Percentiles rank a stretch among this genome's conserved stretches.
phyloP scores from a whole-genome alignment of 2,113 vertebrate species.

The Corythornis vintsioides region DNA sequence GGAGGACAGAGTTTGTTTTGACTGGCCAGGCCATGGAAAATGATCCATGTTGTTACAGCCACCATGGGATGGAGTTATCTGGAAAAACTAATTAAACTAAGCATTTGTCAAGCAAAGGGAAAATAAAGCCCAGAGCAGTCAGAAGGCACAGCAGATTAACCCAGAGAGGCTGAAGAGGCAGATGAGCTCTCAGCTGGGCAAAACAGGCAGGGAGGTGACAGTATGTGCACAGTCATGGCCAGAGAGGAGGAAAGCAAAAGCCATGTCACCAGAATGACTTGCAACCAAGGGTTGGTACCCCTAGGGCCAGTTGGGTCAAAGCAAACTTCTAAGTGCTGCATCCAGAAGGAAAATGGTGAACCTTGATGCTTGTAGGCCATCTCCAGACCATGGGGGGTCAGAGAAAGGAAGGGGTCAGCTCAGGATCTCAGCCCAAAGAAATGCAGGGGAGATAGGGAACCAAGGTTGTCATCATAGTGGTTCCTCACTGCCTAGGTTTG shows the following conservation, averaged over 20 bases:
- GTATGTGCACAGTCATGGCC: not conserved
- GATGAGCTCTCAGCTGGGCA: not conserved
- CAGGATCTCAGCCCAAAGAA: not conserved
- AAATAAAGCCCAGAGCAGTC: not conserved
- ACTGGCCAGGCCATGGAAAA: not conserved
- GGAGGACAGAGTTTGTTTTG: not conserved
- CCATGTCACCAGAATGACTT: rapidly evolving
- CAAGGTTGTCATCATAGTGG: not conserved
- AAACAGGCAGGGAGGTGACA: not conserved
- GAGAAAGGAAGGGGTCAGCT: not conserved
- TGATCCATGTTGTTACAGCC: slow-evolving; percentile 1
- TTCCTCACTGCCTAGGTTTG: not conserved
- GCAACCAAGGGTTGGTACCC: not conserved
- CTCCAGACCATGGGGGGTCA: not conserved
- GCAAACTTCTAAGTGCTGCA: not conserved
- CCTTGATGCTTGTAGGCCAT: not conserved
- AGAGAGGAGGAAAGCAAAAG: not conserved
- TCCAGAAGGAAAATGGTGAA: not conserved
- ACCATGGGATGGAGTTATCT: not conserved
- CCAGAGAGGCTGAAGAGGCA: not conserved
- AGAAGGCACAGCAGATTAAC: not conserved
- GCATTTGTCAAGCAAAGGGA: not conserved
- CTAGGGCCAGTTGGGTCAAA: not conserved
- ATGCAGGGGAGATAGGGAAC: not conserved
- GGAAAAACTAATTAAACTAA: slow-evolving; percentile 6